Percentiles rank a stretch among this genome's conserved stretches.
Evolutionary conservation across 2,888 invertebrate species (phyloP).

Genomic region (Drosophila barbarae): DNA sequence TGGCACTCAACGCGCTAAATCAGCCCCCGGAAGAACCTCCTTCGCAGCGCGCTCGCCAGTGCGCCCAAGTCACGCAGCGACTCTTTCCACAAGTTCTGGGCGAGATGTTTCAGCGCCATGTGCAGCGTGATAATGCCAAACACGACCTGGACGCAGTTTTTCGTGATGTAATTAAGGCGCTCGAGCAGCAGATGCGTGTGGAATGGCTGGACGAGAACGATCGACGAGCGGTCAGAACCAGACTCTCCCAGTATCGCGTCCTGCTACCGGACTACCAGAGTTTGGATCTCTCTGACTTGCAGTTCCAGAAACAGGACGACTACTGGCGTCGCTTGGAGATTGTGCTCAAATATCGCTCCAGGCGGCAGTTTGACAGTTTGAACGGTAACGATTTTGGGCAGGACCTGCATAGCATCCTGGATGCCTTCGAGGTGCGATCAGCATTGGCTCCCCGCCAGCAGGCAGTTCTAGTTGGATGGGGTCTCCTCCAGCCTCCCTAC

Average conservation of each 20-base stretch:
- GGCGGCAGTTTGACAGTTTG: constrained; percentile 53
- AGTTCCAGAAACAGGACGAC: constrained; percentile 53
- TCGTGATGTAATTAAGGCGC: constrained; percentile 55
- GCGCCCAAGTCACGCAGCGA: constrained; percentile 59
- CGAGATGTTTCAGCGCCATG: constrained; percentile 66
- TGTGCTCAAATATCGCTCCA: constrained; percentile 58
- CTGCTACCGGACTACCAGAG: constrained; percentile 64
- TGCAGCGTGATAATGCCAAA: constrained; percentile 48
- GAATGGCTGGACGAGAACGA: constrained; percentile 73
- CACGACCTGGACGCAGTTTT: constrained; percentile 65
- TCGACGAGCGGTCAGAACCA: constrained; percentile 59
- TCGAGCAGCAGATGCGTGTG: constrained; percentile 56
- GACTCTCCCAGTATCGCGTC: constrained; percentile 54
- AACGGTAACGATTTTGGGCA: constrained; percentile 51
- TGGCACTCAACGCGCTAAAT: constrained; percentile 59
- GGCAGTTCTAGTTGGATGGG: constrained; percentile 67
- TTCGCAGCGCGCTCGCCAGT: constrained; percentile 53
- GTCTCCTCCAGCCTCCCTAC: constrained; percentile 72
- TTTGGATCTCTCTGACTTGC: constrained; percentile 51
- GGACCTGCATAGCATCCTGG: constrained; percentile 35
- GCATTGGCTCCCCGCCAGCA: constrained; percentile 56
- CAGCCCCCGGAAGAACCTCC: constrained; percentile 42
- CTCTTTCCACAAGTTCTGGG: constrained; percentile 75
- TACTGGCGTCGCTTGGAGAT: constrained; percentile 68
- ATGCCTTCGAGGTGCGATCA: constrained; percentile 64